phyloP scores from a whole-genome alignment of 2,113 vertebrate species.

The Xyliphius kryptos region DNA sequence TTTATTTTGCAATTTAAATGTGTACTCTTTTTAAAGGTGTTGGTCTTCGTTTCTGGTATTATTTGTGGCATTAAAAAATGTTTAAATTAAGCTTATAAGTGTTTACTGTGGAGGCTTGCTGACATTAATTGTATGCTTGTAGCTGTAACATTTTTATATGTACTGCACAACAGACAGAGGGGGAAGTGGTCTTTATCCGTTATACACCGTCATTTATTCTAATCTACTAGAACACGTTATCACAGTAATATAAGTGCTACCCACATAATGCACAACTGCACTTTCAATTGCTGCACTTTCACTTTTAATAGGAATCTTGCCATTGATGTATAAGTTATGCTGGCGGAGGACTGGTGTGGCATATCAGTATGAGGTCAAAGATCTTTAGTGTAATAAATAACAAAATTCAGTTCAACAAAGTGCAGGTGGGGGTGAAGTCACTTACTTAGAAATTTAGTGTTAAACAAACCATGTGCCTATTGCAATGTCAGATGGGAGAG shows the following conservation, averaged over 20 bases:
- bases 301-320: background rate
- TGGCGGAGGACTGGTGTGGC: too few relatives aligned
- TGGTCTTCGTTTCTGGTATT: too few relatives aligned
- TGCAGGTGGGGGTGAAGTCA: slow-evolving; percentile 5
- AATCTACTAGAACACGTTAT: slow-evolving; percentile 18
- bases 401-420: slow-evolving; percentile 14
- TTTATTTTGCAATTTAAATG: too few relatives aligned
- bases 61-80: background rate
- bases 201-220: slow-evolving; percentile 19
- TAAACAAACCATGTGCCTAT: slow-evolving; percentile 27
- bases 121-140: too few relatives aligned
- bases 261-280: slow-evolving; percentile 7
- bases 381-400: slow-evolving; percentile 15
- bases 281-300: background rate
- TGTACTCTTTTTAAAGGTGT: too few relatives aligned
- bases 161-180: slow-evolving; percentile 9
- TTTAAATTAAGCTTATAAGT: slow-evolving; percentile 11
- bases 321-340: background rate
- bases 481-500: slow-evolving; percentile 12
- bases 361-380: slow-evolving; percentile 7
- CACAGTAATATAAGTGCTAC: slow-evolving; percentile 5
- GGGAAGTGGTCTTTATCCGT: slow-evolving; percentile 31
- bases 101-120: background rate
- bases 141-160: background rate
- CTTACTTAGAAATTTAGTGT: slow-evolving; percentile 22